Evolutionary conservation across 1,140 invertebrate genomes (phyloP), one percentile per base, ranked within the genome.

Genomic region (Pogonus chalceus): DNA sequence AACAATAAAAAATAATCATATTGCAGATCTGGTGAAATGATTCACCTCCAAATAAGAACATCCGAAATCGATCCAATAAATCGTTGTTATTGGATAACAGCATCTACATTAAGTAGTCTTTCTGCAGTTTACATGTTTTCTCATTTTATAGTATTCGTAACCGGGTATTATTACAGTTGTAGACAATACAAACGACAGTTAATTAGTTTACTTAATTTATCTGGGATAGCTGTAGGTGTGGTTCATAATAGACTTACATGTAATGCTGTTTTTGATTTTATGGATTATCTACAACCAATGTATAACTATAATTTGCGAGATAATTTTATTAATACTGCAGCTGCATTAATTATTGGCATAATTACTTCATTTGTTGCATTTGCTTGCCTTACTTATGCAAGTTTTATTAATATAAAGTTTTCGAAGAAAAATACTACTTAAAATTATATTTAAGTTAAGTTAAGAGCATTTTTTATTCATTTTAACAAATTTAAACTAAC

Each of bases 271-370:
- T 72, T 78, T 49, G 79, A 82, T 65, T 81, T 75, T 53, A 76
- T 82, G 74, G 79, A 82, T 64, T 81, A 80, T 57, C 59, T 80
- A 22, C 73, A 79, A 26, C 72, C 75, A 2, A 72, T 77, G 35
- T 59, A 61, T 0, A 71, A 67, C 39, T 69, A 72, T 54, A 72
- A 69, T 60, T 65, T 64, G 57, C 64, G 72, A 0, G 59, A 66
- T 1, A 73, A 72, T 18, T 64, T 65, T 58, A 75, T 76, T 7
- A 73, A 79, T 56, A 78, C 78, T 0, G 75, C 69, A 1, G 35
- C 75, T 0, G 66, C 69, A 23, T 64, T 80, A 14, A 72, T 71
- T 47, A 55, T 78, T 20, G 67, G 76, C 0, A 68, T 80, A 12
- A 55, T 64, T 1, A 60, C 69, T 0, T 66, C 72, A 9, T 75